phyloP scores from a whole-genome alignment of 2,797 vertebrate genomes.

The Bufotes viridis region DNA sequence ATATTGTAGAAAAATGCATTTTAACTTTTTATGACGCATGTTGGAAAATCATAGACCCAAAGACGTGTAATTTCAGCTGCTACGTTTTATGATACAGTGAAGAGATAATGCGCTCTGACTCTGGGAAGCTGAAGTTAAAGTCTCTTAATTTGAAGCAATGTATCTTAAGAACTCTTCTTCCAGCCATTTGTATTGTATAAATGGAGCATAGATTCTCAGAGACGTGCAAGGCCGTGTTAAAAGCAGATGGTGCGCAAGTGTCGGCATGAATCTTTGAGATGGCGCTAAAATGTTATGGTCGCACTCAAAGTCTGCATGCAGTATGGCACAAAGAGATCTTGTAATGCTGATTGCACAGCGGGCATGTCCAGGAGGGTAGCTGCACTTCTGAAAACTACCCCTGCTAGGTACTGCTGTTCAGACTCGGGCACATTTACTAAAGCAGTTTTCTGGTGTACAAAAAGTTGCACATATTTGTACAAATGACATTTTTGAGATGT shows the following conservation, averaged over 20 bases:
- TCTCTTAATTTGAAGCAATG: neutral
- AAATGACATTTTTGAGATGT: too few species aligned
- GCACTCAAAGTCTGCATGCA: too few species aligned
- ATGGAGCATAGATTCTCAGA: neutral
- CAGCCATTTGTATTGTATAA: neutral
- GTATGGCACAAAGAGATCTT: too few species aligned
- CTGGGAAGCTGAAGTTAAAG: neutral
- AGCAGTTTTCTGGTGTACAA: too few species aligned
- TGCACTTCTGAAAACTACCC: too few species aligned
- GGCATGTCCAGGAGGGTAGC: too few species aligned
- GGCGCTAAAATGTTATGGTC: too few species aligned
- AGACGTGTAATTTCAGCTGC: neutral
- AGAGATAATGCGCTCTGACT: neutral
- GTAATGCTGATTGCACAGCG: too few species aligned
- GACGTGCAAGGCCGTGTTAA: neutral
- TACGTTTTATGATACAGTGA: neutral
- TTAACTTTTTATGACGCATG: slow-evolving; percentile 37
- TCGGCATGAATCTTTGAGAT: too few species aligned
- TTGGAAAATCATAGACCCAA: slow-evolving; percentile 9
- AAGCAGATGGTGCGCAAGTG: neutral
- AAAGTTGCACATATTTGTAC: too few species aligned
- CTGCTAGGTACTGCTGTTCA: too few species aligned
- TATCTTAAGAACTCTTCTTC: neutral
- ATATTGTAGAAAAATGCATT: slow-evolving; percentile 1
- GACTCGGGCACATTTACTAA: too few species aligned